phyloP scores from a whole-genome alignment of 2,113 vertebrate species.

The Syrrhaptes paradoxus region DNA sequence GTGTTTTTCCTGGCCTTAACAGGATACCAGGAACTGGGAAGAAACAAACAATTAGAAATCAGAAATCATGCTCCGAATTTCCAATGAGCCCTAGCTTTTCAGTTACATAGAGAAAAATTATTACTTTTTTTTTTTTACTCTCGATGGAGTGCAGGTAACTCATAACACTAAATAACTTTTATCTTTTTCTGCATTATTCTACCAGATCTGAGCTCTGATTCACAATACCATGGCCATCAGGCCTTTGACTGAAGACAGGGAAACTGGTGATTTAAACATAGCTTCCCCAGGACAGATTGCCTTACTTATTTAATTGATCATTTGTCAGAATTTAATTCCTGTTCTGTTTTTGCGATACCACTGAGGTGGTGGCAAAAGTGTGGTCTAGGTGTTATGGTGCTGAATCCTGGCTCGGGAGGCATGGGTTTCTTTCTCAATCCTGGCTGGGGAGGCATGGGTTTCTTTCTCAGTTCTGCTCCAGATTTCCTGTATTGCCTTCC shows the following conservation, averaged over 20 bases:
- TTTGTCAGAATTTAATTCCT: neutral
- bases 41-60: neutral
- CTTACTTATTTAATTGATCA: neutral
- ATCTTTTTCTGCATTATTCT: neutral
- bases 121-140: neutral
- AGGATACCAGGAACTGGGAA: neutral
- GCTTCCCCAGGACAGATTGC: neutral
- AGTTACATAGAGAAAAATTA: neutral
- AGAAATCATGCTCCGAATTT: neutral
- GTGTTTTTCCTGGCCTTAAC: neutral
- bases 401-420: neutral
- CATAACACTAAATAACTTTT: neutral
- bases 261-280: neutral
- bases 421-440: neutral
- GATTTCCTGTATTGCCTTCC: neutral
- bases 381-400: neutral
- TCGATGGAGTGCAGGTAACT: neutral
- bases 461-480: neutral
- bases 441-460: neutral
- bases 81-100: neutral
- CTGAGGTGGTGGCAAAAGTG: neutral
- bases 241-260: neutral
- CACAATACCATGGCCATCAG: neutral
- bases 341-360: neutral
- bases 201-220: neutral